phyloP scores from a whole-genome alignment of 2,797 vertebrate species.

The Brotula barbata region DNA sequence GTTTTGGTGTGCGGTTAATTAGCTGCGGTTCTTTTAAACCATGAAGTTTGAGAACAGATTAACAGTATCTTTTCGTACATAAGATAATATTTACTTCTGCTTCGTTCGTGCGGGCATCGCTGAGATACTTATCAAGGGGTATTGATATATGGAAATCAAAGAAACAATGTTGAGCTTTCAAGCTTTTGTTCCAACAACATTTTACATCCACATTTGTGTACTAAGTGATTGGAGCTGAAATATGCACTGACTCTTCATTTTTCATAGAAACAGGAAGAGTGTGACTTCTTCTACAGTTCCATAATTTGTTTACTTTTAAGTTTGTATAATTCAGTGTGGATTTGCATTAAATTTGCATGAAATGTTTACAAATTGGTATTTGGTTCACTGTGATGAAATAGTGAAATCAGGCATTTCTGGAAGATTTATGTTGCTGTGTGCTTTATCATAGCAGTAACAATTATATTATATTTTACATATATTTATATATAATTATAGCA shows the following conservation, averaged over 20 bases:
- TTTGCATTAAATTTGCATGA: constrained; percentile 51
- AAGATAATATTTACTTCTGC: constrained; percentile 68
- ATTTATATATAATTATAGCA: not conserved
- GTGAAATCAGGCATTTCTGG: constrained; percentile 10
- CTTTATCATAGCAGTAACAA: too few relatives aligned
- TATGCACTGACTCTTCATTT: constrained; percentile 12
- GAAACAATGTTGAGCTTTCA: constrained; percentile 16
- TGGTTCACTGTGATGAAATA: constrained; percentile 17
- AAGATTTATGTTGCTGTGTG: not conserved
- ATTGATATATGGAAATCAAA: constrained; percentile 52
- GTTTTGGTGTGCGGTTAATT: constrained; percentile 84
- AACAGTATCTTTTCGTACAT: constrained; percentile 75
- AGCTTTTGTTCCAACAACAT: constrained; percentile 19
- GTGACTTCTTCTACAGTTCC: constrained; percentile 2
- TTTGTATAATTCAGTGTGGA: constrained; percentile 29
- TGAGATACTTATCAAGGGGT: constrained; percentile 49
- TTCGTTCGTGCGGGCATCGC: constrained; percentile 52
- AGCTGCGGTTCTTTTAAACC: constrained; percentile 81
- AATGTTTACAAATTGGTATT: constrained; percentile 38
- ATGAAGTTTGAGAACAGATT: constrained; percentile 82
- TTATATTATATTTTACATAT: not conserved
- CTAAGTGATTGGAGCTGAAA: constrained; percentile 21
- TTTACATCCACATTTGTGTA: constrained; percentile 23
- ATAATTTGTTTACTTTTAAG: constrained; percentile 27
- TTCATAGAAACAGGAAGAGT: constrained; percentile 4